Conservation (phyloP, 30 jellyfish, hydroid and myxozoan species). For the Aurelia sp. region DNA sequence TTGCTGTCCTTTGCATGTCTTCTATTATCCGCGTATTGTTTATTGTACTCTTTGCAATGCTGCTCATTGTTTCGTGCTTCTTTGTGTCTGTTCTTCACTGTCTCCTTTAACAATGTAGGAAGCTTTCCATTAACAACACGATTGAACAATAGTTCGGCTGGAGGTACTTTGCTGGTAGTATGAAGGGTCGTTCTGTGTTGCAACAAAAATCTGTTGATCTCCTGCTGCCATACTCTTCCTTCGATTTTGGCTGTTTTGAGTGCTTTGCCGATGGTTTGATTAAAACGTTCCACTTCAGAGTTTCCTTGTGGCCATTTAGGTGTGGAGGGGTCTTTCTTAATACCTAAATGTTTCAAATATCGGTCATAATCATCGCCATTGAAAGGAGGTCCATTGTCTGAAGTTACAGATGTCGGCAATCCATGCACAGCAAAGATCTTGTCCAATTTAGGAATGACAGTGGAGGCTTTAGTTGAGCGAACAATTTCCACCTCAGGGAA, state of each 20-base stretch:
- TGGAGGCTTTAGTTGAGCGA: constrained; percentile 20
- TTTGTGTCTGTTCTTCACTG: neutral
- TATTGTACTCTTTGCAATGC: constrained; percentile 20
- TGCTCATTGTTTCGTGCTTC: constrained; percentile 10
- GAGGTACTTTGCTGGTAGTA: constrained; percentile 31
- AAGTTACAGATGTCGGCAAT: constrained; percentile 6
- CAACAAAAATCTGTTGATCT: constrained; percentile 7
- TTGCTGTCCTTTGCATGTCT: neutral
- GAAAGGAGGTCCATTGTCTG: constrained; percentile 68
- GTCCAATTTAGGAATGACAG: constrained; percentile 52
- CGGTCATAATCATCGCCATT: constrained; percentile 35
- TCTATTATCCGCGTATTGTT: constrained; percentile 33
- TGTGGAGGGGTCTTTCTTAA: constrained; percentile 8
- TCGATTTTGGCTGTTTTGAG: constrained; percentile 37
- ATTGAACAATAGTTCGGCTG: constrained; percentile 58
- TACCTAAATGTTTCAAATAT: constrained; percentile 13
- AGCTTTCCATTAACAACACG: constrained; percentile 11
- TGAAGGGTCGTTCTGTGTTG: constrained; percentile 43
- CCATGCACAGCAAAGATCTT: constrained; percentile 34
- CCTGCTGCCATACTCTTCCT: constrained; percentile 45
- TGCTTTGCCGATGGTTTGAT: constrained; percentile 18
- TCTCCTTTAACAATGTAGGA: constrained; percentile 2
- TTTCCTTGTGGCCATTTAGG: constrained; percentile 44
- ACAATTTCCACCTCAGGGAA: constrained; percentile 59
- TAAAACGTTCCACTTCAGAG: constrained; percentile 29